Conservation (phyloP, 1,140 invertebrate genomes). For the Drosophila ironensis region DNA sequence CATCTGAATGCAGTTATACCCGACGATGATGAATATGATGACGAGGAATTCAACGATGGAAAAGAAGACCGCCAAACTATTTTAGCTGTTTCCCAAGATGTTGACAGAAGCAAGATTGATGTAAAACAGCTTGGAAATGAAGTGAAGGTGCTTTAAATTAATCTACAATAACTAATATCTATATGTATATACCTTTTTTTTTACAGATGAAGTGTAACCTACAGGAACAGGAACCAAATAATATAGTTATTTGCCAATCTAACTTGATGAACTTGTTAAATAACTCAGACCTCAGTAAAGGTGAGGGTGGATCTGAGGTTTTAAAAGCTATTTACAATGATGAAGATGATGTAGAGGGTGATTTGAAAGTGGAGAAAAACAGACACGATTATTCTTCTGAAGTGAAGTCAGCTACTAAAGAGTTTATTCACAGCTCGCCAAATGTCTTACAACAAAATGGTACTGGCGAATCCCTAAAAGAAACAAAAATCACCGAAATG, state of each 20-base stretch:
- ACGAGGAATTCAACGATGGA: conserved; percentile 24
- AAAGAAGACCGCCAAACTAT: conserved; percentile 11
- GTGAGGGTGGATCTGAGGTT: conserved; percentile 62
- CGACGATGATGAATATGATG: conserved; percentile 29
- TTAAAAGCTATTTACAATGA: conserved; percentile 74
- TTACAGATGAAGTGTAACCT: conserved; percentile 43
- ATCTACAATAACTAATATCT: not conserved
- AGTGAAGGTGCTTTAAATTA: conserved; percentile 33
- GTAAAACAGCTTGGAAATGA: conserved; percentile 14
- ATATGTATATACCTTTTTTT: not conserved
- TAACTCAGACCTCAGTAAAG: conserved; percentile 78
- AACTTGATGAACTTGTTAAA: conserved; percentile 72
- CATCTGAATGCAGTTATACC: conserved; percentile 56
- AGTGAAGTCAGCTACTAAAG: conserved; percentile 27
- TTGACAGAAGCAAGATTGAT: not conserved
- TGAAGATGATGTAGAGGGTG: conserved; percentile 55
- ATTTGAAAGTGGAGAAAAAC: not conserved
- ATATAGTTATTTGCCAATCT: conserved; percentile 56
- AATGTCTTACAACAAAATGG: conserved; percentile 50
- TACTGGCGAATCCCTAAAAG: no score
- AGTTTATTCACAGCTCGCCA: conserved; percentile 50
- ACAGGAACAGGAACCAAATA: conserved; percentile 30
- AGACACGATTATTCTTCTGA: no score
- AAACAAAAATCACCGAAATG: not conserved
- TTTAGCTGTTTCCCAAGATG: not conserved